Conservation (phyloP, 2,113 vertebrate genomes). For the Hirundichthys speculiger region DNA sequence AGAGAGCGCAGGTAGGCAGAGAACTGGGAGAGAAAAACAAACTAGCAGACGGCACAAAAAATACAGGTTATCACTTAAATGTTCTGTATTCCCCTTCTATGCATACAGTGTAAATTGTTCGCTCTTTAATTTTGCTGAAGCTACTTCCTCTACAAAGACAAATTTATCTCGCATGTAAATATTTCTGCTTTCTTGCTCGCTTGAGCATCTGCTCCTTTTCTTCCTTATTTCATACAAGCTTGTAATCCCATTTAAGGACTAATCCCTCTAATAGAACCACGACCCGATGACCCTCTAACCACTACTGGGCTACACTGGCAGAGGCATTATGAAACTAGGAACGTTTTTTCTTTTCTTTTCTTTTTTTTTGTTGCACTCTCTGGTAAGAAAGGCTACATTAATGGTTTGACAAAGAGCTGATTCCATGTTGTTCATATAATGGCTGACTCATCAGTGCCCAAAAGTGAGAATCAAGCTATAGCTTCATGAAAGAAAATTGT, state of each 20-base stretch:
- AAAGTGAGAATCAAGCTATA: slow-evolving; percentile 12
- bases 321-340: slow-evolving; percentile 33
- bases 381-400: slow-evolving; percentile 23
- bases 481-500: slow-evolving; percentile 30
- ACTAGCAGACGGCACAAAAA: not conserved
- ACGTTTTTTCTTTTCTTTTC: slow-evolving; percentile 17
- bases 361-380: too few relatives aligned
- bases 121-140: slow-evolving; percentile 23
- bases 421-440: slow-evolving; percentile 21
- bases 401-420: slow-evolving; percentile 38
- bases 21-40: not conserved
- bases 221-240: slow-evolving; percentile 43
- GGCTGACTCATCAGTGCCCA: slow-evolving; percentile 16
- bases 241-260: slow-evolving; percentile 65
- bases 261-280: slow-evolving; percentile 60
- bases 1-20: not conserved
- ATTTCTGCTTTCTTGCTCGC: slow-evolving; percentile 41
- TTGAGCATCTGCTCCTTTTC: slow-evolving; percentile 33
- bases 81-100: slow-evolving; percentile 1
- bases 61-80: too few relatives aligned
- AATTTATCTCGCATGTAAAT: slow-evolving; percentile 46
- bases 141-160: slow-evolving; percentile 43
- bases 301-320: slow-evolving; percentile 50
- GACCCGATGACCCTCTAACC: slow-evolving; percentile 52
- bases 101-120: slow-evolving; percentile 11